Evolutionary conservation across 2,797 vertebrate species (phyloP).

Genomic region (Hippopotamyrus pictus): DNA sequence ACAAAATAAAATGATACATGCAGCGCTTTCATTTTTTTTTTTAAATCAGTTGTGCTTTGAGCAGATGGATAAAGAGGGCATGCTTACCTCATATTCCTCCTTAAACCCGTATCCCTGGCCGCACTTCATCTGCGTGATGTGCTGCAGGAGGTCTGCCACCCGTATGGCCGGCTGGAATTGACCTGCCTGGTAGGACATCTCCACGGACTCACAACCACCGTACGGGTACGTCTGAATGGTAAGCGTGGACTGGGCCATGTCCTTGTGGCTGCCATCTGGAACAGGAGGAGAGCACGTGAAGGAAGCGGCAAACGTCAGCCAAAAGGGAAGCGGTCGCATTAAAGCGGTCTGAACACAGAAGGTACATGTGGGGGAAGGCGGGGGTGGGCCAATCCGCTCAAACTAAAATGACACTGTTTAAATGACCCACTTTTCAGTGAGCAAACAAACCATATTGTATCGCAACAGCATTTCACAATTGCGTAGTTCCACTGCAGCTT

Average conservation of each 20-base stretch:
- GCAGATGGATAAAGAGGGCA: background rate
- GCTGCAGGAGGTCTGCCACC: slow-evolving; percentile 89
- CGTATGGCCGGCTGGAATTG: slow-evolving; percentile 93
- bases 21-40: background rate
- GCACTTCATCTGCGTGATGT: slow-evolving; percentile 98
- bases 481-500: background rate
- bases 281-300: slow-evolving; percentile 30
- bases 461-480: background rate
- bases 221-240: slow-evolving; percentile 93
- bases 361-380: background rate
- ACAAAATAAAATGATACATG: background rate
- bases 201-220: slow-evolving; percentile 85
- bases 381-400: background rate
- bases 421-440: background rate
- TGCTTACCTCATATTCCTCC: slow-evolving; percentile 81
- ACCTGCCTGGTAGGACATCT: slow-evolving; percentile 87
- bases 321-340: background rate
- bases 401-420: background rate
- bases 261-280: slow-evolving; percentile 83
- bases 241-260: slow-evolving; percentile 81
- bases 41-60: background rate
- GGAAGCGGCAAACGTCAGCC: background rate
- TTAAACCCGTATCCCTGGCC: slow-evolving; percentile 96
- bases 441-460: background rate
- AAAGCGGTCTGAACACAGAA: background rate